phyloP scores from a whole-genome alignment of 2,888 invertebrate species.

The Monoplex corrugatus region DNA sequence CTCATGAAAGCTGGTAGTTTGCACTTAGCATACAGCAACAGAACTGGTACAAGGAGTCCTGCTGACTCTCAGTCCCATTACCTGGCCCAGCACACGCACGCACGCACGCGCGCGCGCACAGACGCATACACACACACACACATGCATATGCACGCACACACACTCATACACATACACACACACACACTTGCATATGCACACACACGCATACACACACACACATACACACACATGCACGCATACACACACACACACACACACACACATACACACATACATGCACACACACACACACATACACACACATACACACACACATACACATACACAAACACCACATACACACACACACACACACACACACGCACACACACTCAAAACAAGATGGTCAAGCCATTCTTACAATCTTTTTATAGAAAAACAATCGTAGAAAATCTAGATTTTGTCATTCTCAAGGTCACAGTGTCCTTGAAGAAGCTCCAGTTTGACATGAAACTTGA shows the following conservation, averaged over 20 bases:
- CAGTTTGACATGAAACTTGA: no score
- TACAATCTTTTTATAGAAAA: no score
- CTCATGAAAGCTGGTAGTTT: no score
- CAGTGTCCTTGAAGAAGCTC: no score
- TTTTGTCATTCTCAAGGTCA: no score
- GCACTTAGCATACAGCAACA: no score
- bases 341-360: no score
- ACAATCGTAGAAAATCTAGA: no score
- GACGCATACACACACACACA: slow-evolving; percentile 16
- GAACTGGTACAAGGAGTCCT: no score
- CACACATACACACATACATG: background rate
- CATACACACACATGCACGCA: no score
- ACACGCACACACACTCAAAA: background rate
- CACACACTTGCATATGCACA: background rate
- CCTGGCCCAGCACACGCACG: slow-evolving; percentile 24
- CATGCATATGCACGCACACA: background rate
- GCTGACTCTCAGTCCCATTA: no score
- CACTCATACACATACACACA: background rate
- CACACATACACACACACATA: background rate
- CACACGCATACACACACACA: background rate
- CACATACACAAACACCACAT: background rate
- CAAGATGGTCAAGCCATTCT: background rate
- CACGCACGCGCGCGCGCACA: background rate
- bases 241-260: background rate
- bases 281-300: background rate